Evolutionary conservation across 2,888 invertebrate species (phyloP), one percentile per base, ranked within the genome.

Genomic region (Tachystola acroxantha): DNA sequence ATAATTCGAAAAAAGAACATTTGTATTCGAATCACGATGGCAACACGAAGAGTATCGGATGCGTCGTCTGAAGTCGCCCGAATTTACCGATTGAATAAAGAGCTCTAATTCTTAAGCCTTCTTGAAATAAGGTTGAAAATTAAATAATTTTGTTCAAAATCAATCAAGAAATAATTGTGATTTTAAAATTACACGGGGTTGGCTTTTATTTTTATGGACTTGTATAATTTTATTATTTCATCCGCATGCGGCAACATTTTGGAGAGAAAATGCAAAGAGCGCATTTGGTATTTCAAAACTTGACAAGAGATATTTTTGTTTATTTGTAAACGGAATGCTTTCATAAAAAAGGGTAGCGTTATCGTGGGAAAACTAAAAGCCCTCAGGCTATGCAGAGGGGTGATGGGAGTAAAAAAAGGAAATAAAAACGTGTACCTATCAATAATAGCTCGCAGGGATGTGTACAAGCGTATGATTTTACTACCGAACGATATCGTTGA

Each of bases 1-100:
- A 66, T 77, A 75, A 79, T 73, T 69, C 53, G 56, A 63, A 69
- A 69, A 74, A 60, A 67, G 51, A 53, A 56, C 51, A 68, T 73
- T 75, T 62, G 62, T 51, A 73, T 77, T 78, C 63, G 57, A 52
- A 58, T 51, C 69, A 67, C 60, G 64, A 43, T 43, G 48, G 51
- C 53, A 59, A 63, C 65, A 64, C 13, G 28, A 7, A 20, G 34
- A 26, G 27, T 67, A 65, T 57, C 61, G 50, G 56, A 60, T 60
- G 57, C 55, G 46, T 46, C 45, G 39, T 52, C 47, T 50, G 43
- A 38, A 41, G 46, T 50, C 42, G 42, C 46, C 36, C 46, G 50
- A 47, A 45, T 44, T 10, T 11, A 7, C 22, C 2, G 7, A 4
- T 7, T 22, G 7, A 6, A 7, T 3, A 7, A 7, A 22, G 2